A percentile compares a stretch with the other conserved stretches of the same genome.
phyloP scores from a whole-genome alignment of 2,113 vertebrate species.

The Aspiorhynchus laticeps region DNA sequence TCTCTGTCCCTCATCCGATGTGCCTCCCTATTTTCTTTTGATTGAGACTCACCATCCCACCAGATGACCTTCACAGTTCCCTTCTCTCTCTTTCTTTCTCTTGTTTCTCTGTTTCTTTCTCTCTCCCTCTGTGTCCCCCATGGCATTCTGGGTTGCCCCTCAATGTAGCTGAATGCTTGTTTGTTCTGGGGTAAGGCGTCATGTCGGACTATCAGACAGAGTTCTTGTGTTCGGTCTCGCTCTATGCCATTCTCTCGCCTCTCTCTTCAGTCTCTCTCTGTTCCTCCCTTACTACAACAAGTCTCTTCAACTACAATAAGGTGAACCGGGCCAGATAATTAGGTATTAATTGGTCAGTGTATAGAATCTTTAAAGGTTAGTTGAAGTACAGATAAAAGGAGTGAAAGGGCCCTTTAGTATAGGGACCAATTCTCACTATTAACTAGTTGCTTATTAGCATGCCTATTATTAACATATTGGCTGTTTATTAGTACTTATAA shows the following conservation, averaged over 20 bases:
- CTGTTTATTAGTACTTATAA: no score
- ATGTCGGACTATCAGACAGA: conserved; percentile 48
- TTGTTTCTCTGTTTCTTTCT: conserved; percentile 65
- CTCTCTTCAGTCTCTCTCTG: conserved; percentile 33
- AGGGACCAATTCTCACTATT: no score
- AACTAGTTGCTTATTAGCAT: no score
- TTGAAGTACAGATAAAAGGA: no score
- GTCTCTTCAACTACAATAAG: neutral
- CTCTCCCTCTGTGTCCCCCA: conserved; percentile 57
- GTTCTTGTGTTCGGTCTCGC: conserved; percentile 42
- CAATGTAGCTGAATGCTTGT: conserved; percentile 57
- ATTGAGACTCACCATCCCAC: conserved; percentile 37
- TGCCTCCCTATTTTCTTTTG: conserved; percentile 63
- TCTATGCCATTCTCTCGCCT: conserved; percentile 38
- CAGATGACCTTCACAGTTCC: conserved; percentile 12
- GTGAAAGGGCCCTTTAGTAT: no score
- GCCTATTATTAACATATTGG: no score
- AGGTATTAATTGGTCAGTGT: neutral
- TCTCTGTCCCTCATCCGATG: neutral
- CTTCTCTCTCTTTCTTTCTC: conserved; percentile 56
- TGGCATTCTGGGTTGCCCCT: conserved; percentile 45
- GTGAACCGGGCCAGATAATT: conserved; percentile 2
- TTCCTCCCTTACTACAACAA: conserved; percentile 4
- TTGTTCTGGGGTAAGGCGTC: conserved; percentile 57
- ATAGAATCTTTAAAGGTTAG: neutral